A percentile compares a stretch with the other conserved stretches of the same genome.
Conservation (phyloP, 2,888 invertebrate species). For the Chrysolina haemoptera region DNA sequence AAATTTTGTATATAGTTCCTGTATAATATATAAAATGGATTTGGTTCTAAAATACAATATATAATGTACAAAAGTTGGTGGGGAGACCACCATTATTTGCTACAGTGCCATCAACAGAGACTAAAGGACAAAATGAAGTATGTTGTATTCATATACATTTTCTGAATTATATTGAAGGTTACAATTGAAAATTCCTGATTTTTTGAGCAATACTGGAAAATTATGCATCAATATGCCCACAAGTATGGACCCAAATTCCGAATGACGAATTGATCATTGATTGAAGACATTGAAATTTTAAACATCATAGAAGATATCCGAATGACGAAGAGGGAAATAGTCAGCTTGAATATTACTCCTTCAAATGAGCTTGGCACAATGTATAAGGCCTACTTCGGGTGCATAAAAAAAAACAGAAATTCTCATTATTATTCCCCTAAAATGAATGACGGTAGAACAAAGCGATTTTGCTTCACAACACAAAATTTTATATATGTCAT, state of each 20-base stretch:
- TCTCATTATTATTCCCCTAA: no score
- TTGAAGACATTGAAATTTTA: not conserved
- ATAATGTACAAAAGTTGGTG: slow-evolving; percentile 38
- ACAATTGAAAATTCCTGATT: slow-evolving; percentile 19
- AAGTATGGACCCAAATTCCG: slow-evolving; percentile 38
- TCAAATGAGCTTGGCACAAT: no score
- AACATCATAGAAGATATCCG: no score
- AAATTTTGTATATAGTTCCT: slow-evolving; percentile 48
- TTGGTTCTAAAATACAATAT: slow-evolving; percentile 44
- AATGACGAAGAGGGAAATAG: no score
- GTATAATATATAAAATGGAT: slow-evolving; percentile 46
- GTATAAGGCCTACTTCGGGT: no score
- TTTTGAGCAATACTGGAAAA: slow-evolving; percentile 32
- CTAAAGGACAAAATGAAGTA: slow-evolving; percentile 18
- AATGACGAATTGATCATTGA: slow-evolving; percentile 13
- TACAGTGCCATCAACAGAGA: slow-evolving; percentile 32
- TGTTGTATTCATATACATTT: not conserved
- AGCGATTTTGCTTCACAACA: no score
- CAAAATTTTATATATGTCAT: no score
- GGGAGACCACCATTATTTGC: slow-evolving; percentile 31
- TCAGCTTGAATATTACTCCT: no score
- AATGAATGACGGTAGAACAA: no score
- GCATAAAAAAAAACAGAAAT: no score
- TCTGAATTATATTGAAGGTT: not conserved
- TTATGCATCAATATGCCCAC: slow-evolving; percentile 34